phyloP scores from a whole-genome alignment of 2,797 vertebrate species.

The Garrulus glandarius region DNA sequence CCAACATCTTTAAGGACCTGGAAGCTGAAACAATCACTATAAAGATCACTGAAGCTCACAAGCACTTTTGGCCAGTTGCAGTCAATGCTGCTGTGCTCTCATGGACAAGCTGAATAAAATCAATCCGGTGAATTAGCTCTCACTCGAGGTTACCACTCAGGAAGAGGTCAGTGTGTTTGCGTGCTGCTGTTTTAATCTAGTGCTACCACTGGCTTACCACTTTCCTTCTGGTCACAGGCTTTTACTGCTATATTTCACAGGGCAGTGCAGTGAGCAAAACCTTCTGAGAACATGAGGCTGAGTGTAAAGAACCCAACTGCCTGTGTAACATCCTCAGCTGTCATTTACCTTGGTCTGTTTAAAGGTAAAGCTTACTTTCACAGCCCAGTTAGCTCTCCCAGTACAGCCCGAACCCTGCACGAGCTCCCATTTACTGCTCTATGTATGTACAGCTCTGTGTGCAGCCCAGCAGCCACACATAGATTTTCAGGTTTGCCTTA shows the following conservation, averaged over 20 bases:
- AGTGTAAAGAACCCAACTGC: slow-evolving; percentile 77
- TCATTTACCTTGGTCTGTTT: slow-evolving; percentile 80
- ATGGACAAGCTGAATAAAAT: slow-evolving; percentile 88
- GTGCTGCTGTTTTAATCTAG: slow-evolving; percentile 4
- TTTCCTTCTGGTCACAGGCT: slow-evolving; percentile 63
- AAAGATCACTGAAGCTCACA: slow-evolving; percentile 86
- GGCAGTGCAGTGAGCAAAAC: slow-evolving; percentile 74
- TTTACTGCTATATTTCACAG: slow-evolving; percentile 86
- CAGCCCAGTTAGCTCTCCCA: slow-evolving; percentile 79
- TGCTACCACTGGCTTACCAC: neutral
- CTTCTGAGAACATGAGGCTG: slow-evolving; percentile 69
- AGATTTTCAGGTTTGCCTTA: neutral
- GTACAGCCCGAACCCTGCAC: neutral
- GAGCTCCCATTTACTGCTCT: neutral
- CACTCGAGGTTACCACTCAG: slow-evolving; percentile 74
- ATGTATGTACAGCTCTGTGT: fast-evolving
- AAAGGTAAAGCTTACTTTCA: slow-evolving; percentile 83
- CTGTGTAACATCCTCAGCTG: slow-evolving; percentile 78
- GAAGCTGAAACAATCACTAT: slow-evolving; percentile 85
- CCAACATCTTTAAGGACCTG: slow-evolving; percentile 67
- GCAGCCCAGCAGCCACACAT: neutral
- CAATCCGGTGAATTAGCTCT: slow-evolving; percentile 85
- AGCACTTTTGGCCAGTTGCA: slow-evolving; percentile 79
- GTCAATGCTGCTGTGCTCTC: slow-evolving; percentile 81
- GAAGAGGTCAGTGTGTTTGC: slow-evolving; percentile 1